A percentile compares a stretch with the other conserved stretches of the same genome.
These are phyloP conservation scores for Ceramica pisi DNA, from an alignment of 2,888 invertebrate species.

Conservation along the genomic window DNA sequence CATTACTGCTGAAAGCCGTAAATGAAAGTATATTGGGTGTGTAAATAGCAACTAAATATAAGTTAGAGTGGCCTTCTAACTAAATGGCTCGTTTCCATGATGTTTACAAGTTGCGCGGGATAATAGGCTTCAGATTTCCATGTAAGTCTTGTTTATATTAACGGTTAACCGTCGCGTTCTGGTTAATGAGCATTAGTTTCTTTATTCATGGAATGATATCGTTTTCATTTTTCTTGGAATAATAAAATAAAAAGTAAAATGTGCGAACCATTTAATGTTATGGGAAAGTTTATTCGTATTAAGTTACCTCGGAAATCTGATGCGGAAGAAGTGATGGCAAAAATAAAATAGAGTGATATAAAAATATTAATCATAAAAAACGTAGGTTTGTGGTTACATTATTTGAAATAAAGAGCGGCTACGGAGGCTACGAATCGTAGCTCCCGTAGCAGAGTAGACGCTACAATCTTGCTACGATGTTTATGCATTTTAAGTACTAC, in stretches of 20 bases:
- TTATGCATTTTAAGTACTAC: constrained; percentile 50
- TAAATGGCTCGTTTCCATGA: constrained; percentile 37
- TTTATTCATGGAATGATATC: constrained; percentile 13
- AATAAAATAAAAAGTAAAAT: neutral
- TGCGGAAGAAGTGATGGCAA: neutral
- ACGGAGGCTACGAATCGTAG: constrained; percentile 49
- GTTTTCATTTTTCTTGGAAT: neutral
- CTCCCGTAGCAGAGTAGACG: constrained; percentile 51
- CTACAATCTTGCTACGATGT: constrained; percentile 51
- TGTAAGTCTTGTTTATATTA: constrained; percentile 49
- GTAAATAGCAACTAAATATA: constrained; percentile 33
- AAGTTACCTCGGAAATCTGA: neutral
- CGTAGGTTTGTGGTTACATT: constrained; percentile 48
- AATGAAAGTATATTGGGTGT: constrained; percentile 28
- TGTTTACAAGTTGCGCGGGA: constrained; percentile 39
- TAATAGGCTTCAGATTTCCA: constrained; percentile 55
- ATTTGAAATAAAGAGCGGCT: constrained; percentile 50
- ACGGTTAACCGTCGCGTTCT: constrained; percentile 30
- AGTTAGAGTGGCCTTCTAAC: constrained; percentile 17
- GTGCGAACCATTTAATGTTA: neutral
- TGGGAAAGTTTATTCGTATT: neutral
- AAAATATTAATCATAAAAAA: constrained; percentile 39
- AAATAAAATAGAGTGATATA: constrained; percentile 26
- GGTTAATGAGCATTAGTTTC: constrained; percentile 34
- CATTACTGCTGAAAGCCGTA: constrained; percentile 37